These are phyloP conservation scores for Drosophila sp. DNA, from an alignment of 1,140 invertebrate genomes.

Conservation along the genomic window DNA sequence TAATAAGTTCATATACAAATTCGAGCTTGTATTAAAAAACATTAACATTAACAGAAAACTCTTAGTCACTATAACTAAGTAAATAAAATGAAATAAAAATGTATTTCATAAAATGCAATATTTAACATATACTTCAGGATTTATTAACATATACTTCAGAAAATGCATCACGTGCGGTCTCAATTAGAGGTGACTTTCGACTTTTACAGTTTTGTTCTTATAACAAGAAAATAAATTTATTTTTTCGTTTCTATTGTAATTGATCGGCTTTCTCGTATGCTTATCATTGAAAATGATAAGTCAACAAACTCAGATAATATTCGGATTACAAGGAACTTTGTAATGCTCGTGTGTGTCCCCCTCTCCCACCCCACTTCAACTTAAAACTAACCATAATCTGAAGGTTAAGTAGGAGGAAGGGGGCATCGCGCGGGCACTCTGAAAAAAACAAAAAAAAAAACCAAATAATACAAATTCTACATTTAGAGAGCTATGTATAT, in stretches of 20 bases:
- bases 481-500: neutral
- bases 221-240: neutral
- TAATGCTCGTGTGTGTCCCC: slow-evolving; percentile 21
- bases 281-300: slow-evolving; percentile 4
- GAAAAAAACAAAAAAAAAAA: slow-evolving; percentile 16
- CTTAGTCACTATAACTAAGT: too few species aligned
- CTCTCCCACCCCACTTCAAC: neutral
- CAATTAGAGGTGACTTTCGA: neutral
- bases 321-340: slow-evolving; percentile 34
- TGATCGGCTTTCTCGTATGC: neutral
- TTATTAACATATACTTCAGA: too few species aligned
- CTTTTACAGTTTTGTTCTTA: neutral
- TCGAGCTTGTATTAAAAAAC: too few species aligned
- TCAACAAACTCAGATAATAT: slow-evolving; percentile 3
- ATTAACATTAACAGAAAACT: too few species aligned
- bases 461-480: slow-evolving; percentile 51
- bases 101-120: neutral
- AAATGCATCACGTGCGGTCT: too few species aligned
- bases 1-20: too few species aligned
- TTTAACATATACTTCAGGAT: too few species aligned
- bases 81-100: neutral
- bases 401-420: slow-evolving; percentile 35
- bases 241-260: neutral
- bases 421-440: slow-evolving; percentile 17
- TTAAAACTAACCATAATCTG: slow-evolving; percentile 20